These are phyloP conservation scores for Xiphorhynchus erythropygius DNA, from an alignment of 2,797 vertebrate species.

Conservation along the genomic window DNA sequence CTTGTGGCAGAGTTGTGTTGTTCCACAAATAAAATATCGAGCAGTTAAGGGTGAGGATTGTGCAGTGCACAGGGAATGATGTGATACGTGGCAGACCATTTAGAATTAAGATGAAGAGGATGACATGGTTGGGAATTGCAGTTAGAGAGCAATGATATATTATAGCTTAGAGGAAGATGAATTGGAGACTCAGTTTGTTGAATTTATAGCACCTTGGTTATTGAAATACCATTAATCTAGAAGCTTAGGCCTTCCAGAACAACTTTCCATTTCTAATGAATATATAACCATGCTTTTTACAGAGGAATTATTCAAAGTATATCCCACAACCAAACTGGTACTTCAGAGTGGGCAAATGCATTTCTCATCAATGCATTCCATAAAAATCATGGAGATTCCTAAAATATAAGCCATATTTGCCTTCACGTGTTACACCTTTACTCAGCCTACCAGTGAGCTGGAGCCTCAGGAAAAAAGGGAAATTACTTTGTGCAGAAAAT, in stretches of 20 bases:
- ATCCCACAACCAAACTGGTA: neutral
- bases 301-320: neutral
- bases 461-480: neutral
- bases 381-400: neutral
- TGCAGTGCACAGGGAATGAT: neutral
- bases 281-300: neutral
- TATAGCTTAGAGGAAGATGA: neutral
- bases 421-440: neutral
- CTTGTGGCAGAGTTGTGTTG: slow-evolving; percentile 13
- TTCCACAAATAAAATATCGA: slow-evolving; percentile 36
- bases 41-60: neutral
- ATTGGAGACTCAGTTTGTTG: neutral
- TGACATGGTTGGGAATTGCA: neutral
- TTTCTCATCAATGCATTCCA: slow-evolving; percentile 6
- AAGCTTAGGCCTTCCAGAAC: neutral
- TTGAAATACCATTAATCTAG: neutral
- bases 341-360: neutral
- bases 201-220: neutral
- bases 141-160: neutral
- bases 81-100: neutral
- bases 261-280: neutral
- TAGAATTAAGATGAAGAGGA: slow-evolving; percentile 15
- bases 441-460: neutral
- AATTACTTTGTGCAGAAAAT: neutral
- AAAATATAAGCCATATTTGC: neutral